These are phyloP conservation scores for Campoplex capitator DNA, from an alignment of 2,888 invertebrate species.

Conservation along the genomic window DNA sequence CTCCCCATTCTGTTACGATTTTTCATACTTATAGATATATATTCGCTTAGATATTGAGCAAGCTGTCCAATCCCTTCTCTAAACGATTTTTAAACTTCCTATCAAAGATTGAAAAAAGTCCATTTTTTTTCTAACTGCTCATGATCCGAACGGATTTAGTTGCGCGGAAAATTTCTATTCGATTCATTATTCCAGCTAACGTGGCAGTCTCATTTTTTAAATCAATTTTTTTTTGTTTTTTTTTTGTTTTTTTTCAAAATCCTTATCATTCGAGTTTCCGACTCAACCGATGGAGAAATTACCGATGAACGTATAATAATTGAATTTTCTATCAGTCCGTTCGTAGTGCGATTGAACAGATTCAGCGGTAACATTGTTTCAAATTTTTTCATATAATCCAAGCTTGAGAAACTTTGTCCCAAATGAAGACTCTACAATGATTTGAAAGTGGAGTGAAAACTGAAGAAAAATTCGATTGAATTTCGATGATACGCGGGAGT, in stretches of 20 bases:
- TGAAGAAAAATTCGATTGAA: constrained; percentile 42
- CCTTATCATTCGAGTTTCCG: background rate
- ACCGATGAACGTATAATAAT: background rate
- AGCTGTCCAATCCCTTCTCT: constrained; percentile 52
- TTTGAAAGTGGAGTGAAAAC: constrained; percentile 42
- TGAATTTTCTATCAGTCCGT: background rate
- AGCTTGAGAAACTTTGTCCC: background rate
- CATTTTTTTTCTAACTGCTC: constrained; percentile 9
- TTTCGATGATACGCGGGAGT: constrained; percentile 2
- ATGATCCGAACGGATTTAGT: background rate
- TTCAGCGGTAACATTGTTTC: background rate
- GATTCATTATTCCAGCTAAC: background rate
- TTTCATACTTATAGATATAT: constrained; percentile 3
- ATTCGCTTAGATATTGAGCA: constrained; percentile 28
- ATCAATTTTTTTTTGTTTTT: background rate
- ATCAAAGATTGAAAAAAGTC: background rate
- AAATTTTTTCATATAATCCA: background rate
- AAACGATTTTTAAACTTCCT: background rate
- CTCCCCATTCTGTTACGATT: background rate
- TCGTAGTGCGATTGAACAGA: background rate
- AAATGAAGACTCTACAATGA: constrained; percentile 24
- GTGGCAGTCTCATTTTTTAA: too few species aligned
- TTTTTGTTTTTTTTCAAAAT: background rate
- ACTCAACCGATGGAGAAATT: background rate
- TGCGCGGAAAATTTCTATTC: background rate